phyloP scores from a whole-genome alignment of 2,113 vertebrate species.

The Hypocryptadius cinnamomeus region DNA sequence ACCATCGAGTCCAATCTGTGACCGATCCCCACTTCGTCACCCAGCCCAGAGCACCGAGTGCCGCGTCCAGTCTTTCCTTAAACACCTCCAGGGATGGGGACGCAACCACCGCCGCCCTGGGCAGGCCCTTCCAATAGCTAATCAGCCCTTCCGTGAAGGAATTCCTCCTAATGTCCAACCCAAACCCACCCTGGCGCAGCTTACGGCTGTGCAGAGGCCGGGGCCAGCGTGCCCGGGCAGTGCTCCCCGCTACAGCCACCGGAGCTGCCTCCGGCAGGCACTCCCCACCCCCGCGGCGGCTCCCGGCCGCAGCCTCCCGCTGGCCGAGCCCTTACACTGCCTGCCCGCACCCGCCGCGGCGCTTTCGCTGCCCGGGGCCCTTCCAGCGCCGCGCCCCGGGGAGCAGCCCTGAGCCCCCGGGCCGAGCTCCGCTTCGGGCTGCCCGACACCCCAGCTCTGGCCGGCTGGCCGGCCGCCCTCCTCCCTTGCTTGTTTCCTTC shows the following conservation, averaged over 20 bases:
- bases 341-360: neutral
- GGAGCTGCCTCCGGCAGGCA: neutral
- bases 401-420: neutral
- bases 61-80: neutral
- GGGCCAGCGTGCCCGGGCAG: neutral
- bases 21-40: neutral
- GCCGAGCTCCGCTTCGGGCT: neutral
- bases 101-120: too few species aligned
- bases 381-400: neutral
- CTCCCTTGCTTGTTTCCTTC: neutral
- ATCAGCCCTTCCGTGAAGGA: too few species aligned
- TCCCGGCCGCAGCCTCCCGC: neutral
- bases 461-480: neutral
- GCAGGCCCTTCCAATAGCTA: neutral
- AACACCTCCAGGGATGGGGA: neutral
- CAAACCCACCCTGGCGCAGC: neutral
- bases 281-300: rapidly evolving
- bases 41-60: neutral
- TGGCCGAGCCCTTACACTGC: rapidly evolving
- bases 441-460: neutral
- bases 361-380: neutral
- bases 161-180: neutral
- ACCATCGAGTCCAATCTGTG: neutral
- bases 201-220: rapidly evolving
- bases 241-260: rapidly evolving